Percentiles rank a stretch among this genome's conserved stretches.
Conservation (phyloP, 2,797 vertebrate genomes). For the Betta splendens region DNA sequence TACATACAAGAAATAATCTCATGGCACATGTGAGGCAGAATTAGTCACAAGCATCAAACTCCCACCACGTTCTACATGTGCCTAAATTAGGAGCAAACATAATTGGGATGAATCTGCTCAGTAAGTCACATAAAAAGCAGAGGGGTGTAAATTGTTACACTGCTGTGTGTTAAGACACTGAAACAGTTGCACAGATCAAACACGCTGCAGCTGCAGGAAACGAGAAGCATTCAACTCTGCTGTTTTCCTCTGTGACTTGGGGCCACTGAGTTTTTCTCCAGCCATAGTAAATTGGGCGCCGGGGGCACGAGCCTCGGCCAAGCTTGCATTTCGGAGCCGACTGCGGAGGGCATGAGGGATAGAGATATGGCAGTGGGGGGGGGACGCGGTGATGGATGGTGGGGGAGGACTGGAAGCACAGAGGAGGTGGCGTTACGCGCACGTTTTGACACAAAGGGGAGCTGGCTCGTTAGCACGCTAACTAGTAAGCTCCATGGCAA, state of each 20-base stretch:
- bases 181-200: slow-evolving; percentile 66
- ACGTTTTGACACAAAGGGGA: slow-evolving; percentile 71
- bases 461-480: slow-evolving; percentile 71
- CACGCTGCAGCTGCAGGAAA: slow-evolving; percentile 56
- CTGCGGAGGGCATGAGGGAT: slow-evolving; percentile 74
- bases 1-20: slow-evolving; percentile 35
- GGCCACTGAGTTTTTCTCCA: slow-evolving; percentile 69
- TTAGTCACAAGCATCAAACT: slow-evolving; percentile 56
- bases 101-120: slow-evolving; percentile 61
- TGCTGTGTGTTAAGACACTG: slow-evolving; percentile 61
- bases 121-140: slow-evolving; percentile 50
- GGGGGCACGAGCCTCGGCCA: slow-evolving; percentile 71
- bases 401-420: slow-evolving; percentile 38
- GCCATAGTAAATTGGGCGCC: slow-evolving; percentile 78
- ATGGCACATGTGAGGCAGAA: slow-evolving; percentile 38
- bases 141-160: slow-evolving; percentile 60
- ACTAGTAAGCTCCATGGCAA: slow-evolving; percentile 70
- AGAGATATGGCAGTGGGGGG: slow-evolving; percentile 72
- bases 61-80: slow-evolving; percentile 47
- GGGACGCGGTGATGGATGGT: slow-evolving; percentile 33
- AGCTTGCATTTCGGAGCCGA: slow-evolving; percentile 70
- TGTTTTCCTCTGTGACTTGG: slow-evolving; percentile 67
- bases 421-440: slow-evolving; percentile 64
- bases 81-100: slow-evolving; percentile 54
- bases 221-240: slow-evolving; percentile 61